Conservation (phyloP, 1,140 invertebrate genomes). For the Eciton burchellii region DNA sequence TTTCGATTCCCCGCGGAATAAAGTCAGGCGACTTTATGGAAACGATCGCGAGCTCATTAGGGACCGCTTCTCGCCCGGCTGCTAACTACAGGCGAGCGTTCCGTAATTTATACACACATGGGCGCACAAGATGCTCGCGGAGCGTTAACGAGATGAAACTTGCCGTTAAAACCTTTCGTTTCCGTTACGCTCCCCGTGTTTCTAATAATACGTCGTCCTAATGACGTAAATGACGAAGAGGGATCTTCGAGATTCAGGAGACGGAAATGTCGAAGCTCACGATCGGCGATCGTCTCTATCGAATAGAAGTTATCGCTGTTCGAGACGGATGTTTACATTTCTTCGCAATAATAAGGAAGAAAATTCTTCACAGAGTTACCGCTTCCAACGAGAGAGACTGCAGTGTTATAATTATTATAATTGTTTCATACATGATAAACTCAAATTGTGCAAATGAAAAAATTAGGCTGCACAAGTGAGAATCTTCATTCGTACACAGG, state of each 20-base stretch:
- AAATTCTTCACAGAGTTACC: no score
- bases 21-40: conserved; percentile 45
- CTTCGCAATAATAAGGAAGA: no score
- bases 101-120: conserved; percentile 38
- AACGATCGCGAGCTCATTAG: conserved; percentile 51
- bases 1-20: conserved; percentile 43
- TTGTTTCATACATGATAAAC: no score
- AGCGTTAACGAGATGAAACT: conserved; percentile 46
- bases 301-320: no score
- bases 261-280: no score
- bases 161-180: conserved; percentile 36
- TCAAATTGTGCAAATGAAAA: no score
- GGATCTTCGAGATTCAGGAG: background rate
- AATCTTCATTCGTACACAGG: no score
- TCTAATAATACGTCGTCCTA: background rate
- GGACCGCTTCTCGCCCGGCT: background rate
- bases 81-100: conserved; percentile 47
- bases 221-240: background rate
- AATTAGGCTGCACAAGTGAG: no score
- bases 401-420: no score
- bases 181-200: background rate
- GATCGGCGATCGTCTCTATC: no score
- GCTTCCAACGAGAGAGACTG: no score
- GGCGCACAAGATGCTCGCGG: conserved; percentile 19
- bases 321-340: no score